Evolutionary conservation across 2,113 vertebrate genomes (phyloP).

Genomic region (Nyctereutes procyonoides): DNA sequence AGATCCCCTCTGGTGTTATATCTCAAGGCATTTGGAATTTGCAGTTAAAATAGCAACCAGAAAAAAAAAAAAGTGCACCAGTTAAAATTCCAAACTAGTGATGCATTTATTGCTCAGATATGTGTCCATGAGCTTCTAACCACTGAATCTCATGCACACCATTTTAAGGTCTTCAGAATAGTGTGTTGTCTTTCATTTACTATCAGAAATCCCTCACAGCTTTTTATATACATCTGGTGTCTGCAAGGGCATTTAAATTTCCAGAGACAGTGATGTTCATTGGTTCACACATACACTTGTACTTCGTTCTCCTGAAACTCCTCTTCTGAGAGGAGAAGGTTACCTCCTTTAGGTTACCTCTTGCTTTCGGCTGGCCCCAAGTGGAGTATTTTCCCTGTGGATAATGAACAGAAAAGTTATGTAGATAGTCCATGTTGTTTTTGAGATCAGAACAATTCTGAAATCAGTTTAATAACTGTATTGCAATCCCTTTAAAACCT

Average conservation of each 20-base stretch:
- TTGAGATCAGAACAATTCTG: not conserved
- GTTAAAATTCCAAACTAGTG: not conserved
- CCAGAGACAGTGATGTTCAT: not conserved
- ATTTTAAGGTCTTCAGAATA: not conserved
- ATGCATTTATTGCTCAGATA: not conserved
- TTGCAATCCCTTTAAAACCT: not conserved
- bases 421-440: not conserved
- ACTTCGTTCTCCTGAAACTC: not conserved
- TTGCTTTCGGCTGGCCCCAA: not conserved
- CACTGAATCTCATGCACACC: not conserved
- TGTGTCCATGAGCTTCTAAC: not conserved
- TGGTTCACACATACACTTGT: accelerated
- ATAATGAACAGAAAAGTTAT: not conserved
- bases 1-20: not conserved
- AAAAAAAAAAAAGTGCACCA: not conserved
- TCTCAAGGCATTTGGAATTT: not conserved
- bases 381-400: not conserved
- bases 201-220: not conserved
- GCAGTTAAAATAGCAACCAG: not conserved
- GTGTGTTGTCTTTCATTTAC: not conserved
- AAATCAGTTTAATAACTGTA: not conserved
- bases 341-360: not conserved
- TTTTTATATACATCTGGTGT: not conserved
- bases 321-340: not conserved
- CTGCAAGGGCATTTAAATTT: not conserved